phyloP scores from a whole-genome alignment of 2,797 vertebrate genomes.

The Poecilia velifera region DNA sequence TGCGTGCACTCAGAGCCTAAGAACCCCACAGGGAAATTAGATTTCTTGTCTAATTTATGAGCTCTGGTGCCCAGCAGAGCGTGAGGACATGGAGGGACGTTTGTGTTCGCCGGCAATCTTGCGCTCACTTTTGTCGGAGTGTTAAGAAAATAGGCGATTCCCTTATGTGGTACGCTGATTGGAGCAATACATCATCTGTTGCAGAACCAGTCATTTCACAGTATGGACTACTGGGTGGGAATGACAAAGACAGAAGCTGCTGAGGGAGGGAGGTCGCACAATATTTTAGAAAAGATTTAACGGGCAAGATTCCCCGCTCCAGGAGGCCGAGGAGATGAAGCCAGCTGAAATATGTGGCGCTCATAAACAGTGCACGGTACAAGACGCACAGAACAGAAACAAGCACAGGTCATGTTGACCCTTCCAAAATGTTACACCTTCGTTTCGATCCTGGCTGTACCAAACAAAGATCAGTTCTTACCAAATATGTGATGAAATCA shows the following conservation, averaged over 20 bases:
- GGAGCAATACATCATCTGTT: slow-evolving; percentile 51
- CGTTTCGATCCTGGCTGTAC: background rate
- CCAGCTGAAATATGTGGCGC: background rate
- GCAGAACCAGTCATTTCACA: slow-evolving; percentile 41
- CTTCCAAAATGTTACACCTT: background rate
- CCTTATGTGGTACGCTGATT: slow-evolving; percentile 49
- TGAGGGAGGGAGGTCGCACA: slow-evolving; percentile 1
- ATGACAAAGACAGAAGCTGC: background rate
- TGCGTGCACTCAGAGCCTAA: slow-evolving; percentile 50
- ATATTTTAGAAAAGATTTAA: slow-evolving; percentile 35
- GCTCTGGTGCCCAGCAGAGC: slow-evolving; percentile 61
- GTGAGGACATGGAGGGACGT: slow-evolving; percentile 56
- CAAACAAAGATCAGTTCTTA: too few species aligned
- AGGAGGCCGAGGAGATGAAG: slow-evolving; percentile 18
- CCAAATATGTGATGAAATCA: too few species aligned
- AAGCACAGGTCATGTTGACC: background rate
- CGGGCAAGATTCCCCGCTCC: slow-evolving; percentile 27
- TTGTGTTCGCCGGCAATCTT: slow-evolving; percentile 49
- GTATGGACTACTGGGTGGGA: slow-evolving; percentile 24
- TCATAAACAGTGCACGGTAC: background rate
- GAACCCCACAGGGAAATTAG: slow-evolving; percentile 75
- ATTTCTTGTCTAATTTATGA: slow-evolving; percentile 78
- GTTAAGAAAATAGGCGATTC: slow-evolving; percentile 55
- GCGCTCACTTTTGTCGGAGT: slow-evolving; percentile 49
- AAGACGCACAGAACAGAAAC: background rate